Base-by-base conservation (phyloP, 2,888 invertebrate species). In the Hirtodrosophila cameraria region DNA sequence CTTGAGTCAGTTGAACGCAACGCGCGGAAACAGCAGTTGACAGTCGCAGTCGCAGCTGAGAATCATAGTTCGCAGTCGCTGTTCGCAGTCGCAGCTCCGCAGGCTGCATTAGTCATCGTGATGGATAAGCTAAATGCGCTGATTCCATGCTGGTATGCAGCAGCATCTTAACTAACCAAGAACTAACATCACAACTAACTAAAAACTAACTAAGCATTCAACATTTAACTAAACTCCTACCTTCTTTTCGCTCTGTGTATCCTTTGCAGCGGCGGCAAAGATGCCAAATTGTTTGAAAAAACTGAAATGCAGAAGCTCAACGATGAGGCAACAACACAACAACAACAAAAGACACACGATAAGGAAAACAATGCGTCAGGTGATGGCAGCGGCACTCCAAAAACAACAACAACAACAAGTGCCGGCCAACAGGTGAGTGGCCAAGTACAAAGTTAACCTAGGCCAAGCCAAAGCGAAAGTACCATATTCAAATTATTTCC, bases 211-310 rank as follows among this genome's bases (percentile, higher is more conserved):
- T 20, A 20, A 20, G 18, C n/a, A n/a, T n/a, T 20, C 23, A 8
- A 28, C 18, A 11, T 31, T 9, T 16, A 7, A 8, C 12, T n/a
- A 1, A 15, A 23, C 15, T 33, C n/a, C 7, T n/a, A n/a, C 7
- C 7, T 11, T 25, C 18, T 28, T 58, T 15, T 31, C 8, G 31
- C 16, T 28, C 20, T 16, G 7, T 20, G 36, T 6, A 33, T 3
- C 33, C 7, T 43, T 53, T 82, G 38, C 45, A 84, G 83, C 60
- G 80, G 83, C 60, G 87, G 80, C 73, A 86, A 86, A 67, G 87
- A 82, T 70, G 83, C 86, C 48, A 81, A 73, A 57, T 59, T 86
- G 11, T 80, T 80, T 60, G 85, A 84, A 3, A 84, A 70, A 55
- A 39, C 45, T 12, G 87, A 86, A 65, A 11, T 81, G 70, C 80